phyloP scores from a whole-genome alignment of 1,140 invertebrate genomes.

The Gonatopus flavifemur region DNA sequence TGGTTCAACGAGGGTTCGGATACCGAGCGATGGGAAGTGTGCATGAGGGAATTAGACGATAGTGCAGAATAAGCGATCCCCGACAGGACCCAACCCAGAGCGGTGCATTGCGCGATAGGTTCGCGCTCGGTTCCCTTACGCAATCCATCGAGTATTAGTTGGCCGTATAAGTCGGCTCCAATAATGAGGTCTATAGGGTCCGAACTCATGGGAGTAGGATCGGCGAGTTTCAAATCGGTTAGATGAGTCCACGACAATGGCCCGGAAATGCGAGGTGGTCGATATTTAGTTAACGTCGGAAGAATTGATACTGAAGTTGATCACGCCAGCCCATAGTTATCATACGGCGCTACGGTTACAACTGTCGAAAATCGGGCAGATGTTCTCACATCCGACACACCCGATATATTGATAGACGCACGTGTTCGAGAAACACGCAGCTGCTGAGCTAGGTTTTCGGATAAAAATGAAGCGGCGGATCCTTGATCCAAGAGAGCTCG shows the following conservation, averaged over 20 bases:
- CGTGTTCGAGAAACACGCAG: slow-evolving; percentile 10
- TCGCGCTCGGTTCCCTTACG: slow-evolving; percentile 8
- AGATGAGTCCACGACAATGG: slow-evolving; percentile 14
- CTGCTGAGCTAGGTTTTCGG: slow-evolving; percentile 1
- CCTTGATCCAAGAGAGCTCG: slow-evolving; percentile 17
- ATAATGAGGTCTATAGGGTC: slow-evolving; percentile 13
- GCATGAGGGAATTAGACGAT: too few relatives aligned
- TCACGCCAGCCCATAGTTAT: background rate
- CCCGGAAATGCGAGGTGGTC: background rate
- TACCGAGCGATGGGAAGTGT: slow-evolving; percentile 11
- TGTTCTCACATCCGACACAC: too few relatives aligned
- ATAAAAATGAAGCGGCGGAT: slow-evolving; percentile 8
- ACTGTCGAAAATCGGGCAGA: too few relatives aligned
- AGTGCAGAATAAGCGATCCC: too few relatives aligned
- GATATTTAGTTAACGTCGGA: background rate
- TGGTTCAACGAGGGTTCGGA: background rate
- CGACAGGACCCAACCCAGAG: too few relatives aligned
- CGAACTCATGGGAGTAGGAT: slow-evolving; percentile 11
- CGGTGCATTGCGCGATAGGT: background rate
- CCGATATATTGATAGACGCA: slow-evolving; percentile 10
- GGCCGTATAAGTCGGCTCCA: slow-evolving; percentile 15
- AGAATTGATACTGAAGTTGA: slow-evolving; percentile 7
- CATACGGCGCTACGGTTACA: background rate
- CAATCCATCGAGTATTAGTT: slow-evolving; percentile 4
- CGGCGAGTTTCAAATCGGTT: slow-evolving; percentile 7